Evolutionary conservation across 2,888 invertebrate species (phyloP), one percentile per base, ranked within the genome.

Genomic region (Thymelicus acteon): DNA sequence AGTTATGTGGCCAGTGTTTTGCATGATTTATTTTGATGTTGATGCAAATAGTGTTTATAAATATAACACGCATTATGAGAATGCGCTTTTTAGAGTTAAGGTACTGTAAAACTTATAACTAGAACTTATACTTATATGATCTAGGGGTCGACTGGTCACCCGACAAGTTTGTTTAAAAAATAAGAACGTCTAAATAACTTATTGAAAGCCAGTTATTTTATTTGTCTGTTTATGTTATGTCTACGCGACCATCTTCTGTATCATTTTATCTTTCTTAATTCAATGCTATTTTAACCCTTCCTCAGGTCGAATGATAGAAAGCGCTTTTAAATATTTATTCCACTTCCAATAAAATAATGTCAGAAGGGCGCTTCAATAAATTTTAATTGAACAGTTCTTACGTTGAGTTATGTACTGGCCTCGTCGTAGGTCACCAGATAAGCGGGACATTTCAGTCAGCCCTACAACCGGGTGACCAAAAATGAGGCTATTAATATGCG

Each of bases 361-460:
- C 13, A 48, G 13, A n/a, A 48, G n/a, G 6, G 13, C 48, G 12
- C 4, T 3, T 12, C 47, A 48, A n/a, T 48, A 48, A 48, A 48
- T 48, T 48, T 48, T 48, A 54, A 54, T 54, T 54, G 12, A 54
- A 24, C 24, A 54, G 10, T 54, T 54, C 10, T 54, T 54, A 54
- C 5, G 54, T 39, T n/a, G 39, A 58, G n/a, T 39, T 58, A 39
- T n/a, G 39, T 58, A n/a, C 37, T 6, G 57, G n/a, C 37, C n/a
- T 2, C 24, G 15, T 64, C 70, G 74, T 74, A 75, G 80, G 77
- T 78, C 75, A 77, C 63, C 67, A 72, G 75, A 73, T 73, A 76
- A 74, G 74, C 73, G 72, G 77, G 78, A 75, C 80, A 77, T 77
- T 78, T 73, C 67, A 77, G 80, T 82, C 73, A 73, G 73, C 31